Conservation (phyloP, 2,888 invertebrate species). For the Chalcosyrphus nemorum region DNA sequence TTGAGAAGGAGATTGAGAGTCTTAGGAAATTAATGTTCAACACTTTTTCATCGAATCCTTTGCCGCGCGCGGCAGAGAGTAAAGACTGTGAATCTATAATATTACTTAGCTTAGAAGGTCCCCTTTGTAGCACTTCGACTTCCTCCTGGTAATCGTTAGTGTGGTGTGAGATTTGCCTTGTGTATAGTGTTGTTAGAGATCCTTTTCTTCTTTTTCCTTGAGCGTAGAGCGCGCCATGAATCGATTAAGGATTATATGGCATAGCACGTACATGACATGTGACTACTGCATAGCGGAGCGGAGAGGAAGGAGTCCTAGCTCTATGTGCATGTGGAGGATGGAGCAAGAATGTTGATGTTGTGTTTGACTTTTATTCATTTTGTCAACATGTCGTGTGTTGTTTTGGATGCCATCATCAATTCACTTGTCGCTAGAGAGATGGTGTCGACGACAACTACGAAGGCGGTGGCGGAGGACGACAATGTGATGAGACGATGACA, state of each 20-base stretch:
- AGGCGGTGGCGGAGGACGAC: conserved; percentile 14
- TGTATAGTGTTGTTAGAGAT: conserved; percentile 8
- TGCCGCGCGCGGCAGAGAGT: not conserved
- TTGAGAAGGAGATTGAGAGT: conserved; percentile 32
- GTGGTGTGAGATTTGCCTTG: conserved; percentile 41
- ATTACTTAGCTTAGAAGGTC: conserved; percentile 52
- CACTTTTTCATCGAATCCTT: conserved; percentile 67
- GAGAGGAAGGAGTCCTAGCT: conserved; percentile 7
- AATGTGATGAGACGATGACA: conserved; percentile 65
- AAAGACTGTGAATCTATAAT: conserved; percentile 66
- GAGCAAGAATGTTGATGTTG: conserved; percentile 64
- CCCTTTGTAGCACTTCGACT: not conserved
- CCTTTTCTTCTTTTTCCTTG: conserved; percentile 14
- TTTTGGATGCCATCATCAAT: conserved; percentile 73
- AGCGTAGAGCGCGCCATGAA: conserved; percentile 53
- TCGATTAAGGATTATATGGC: conserved; percentile 73
- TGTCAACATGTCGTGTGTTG: conserved; percentile 73
- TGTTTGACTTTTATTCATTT: conserved; percentile 73
- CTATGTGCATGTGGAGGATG: conserved; percentile 21
- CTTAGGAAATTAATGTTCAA: conserved; percentile 68
- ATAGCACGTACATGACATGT: conserved; percentile 72
- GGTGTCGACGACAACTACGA: conserved; percentile 39
- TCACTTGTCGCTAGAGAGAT: conserved; percentile 66
- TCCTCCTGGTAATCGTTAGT: conserved; percentile 20
- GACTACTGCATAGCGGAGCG: conserved; percentile 49